A percentile compares a stretch with the other conserved stretches of the same genome.
These are phyloP conservation scores for Ramphastos sulfuratus DNA, from an alignment of 2,113 vertebrate genomes.

Conservation along the genomic window DNA sequence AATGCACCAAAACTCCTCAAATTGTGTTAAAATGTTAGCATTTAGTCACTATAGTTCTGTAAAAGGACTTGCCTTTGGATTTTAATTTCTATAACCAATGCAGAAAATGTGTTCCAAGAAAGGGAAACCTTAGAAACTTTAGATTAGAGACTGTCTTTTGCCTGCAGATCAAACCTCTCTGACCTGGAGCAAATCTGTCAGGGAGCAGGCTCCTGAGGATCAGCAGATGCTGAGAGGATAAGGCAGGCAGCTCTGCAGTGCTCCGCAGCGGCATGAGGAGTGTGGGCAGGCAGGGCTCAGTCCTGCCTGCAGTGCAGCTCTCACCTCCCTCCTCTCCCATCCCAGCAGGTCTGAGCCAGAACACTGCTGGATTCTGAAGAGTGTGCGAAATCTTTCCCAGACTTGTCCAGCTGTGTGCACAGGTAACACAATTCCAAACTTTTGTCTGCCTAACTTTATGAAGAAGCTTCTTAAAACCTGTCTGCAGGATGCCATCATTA, in stretches of 20 bases:
- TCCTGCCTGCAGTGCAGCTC: neutral
- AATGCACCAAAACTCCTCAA: neutral
- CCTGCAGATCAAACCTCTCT: neutral
- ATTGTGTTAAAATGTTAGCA: neutral
- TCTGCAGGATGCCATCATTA: neutral
- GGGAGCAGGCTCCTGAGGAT: neutral
- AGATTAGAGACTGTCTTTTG: accelerated
- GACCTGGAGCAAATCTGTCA: neutral
- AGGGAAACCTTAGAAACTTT: neutral
- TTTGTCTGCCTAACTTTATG: neutral
- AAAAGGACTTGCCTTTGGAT: neutral
- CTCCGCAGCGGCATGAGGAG: neutral
- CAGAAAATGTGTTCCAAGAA: neutral
- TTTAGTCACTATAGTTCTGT: neutral
- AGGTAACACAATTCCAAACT: neutral
- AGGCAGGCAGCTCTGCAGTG: neutral
- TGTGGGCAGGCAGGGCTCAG: neutral
- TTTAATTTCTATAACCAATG: neutral
- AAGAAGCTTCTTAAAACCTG: neutral
- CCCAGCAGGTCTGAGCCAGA: neutral
- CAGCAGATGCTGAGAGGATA: neutral
- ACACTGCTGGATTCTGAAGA: neutral
- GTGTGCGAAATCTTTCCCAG: neutral
- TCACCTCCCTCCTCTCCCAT: neutral
- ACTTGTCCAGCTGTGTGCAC: neutral